Evolutionary conservation across 2,113 vertebrate species (phyloP).

Genomic region (Pavo muticus): DNA sequence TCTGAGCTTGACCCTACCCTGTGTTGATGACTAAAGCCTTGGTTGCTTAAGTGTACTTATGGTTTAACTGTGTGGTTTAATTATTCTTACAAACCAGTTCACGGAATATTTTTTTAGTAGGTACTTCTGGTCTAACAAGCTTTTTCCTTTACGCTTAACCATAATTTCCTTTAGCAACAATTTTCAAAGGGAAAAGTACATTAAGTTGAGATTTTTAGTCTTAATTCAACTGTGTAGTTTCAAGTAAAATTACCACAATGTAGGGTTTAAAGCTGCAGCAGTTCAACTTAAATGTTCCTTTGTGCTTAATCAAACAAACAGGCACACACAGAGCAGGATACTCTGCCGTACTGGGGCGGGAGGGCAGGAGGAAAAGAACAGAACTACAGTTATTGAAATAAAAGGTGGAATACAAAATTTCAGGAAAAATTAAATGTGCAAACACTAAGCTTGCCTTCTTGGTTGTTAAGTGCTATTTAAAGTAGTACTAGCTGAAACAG

Average conservation of each 20-base stretch:
- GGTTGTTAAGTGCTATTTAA: neutral
- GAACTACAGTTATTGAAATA: neutral
- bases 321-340: rapidly evolving
- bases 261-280: neutral
- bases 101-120: neutral
- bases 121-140: neutral
- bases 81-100: neutral
- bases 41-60: neutral
- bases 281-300: neutral
- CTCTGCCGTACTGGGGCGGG: neutral
- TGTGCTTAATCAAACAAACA: neutral
- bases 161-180: neutral
- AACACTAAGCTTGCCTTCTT: neutral
- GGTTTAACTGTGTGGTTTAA: neutral
- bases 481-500: neutral
- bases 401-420: neutral
- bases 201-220: neutral
- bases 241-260: neutral
- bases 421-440: neutral
- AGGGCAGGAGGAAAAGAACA: neutral
- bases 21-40: neutral
- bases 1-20: neutral
- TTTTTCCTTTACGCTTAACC: neutral
- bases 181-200: neutral
- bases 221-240: neutral